Percentiles rank a stretch among this genome's conserved stretches.
Evolutionary conservation across 2,888 invertebrate species (phyloP).

Genomic region (Ommatoiulus sabulosus): DNA sequence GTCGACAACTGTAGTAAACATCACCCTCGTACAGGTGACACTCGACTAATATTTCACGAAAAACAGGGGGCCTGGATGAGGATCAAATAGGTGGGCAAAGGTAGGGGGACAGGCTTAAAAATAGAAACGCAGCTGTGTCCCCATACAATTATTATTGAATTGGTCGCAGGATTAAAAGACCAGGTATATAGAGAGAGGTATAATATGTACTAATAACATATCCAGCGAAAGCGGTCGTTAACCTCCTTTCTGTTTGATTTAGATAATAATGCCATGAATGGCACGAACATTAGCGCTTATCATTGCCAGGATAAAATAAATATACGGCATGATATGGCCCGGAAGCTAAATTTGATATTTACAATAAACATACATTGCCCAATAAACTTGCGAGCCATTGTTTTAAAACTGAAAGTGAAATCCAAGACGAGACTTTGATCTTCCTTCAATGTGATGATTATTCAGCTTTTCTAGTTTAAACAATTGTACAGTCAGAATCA

Average conservation of each 20-base stretch:
- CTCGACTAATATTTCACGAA: slow-evolving; percentile 4
- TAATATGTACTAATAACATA: not conserved
- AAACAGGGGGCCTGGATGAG: slow-evolving; percentile 32
- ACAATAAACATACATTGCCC: not conserved
- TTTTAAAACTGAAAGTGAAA: not conserved
- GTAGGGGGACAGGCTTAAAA: slow-evolving; percentile 15
- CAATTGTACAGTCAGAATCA: too few relatives aligned
- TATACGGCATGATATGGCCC: not conserved
- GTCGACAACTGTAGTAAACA: slow-evolving; percentile 8
- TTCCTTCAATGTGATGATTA: not conserved
- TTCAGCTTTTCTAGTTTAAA: too few relatives aligned
- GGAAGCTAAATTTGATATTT: slow-evolving; percentile 5
- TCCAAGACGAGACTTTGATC: not conserved
- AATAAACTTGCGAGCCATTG: not conserved
- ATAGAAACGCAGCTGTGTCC: slow-evolving; percentile 42
- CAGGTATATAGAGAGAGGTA: slow-evolving; percentile 16
- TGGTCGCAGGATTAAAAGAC: slow-evolving; percentile 32
- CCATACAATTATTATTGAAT: slow-evolving; percentile 30
- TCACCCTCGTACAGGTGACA: slow-evolving; percentile 13
- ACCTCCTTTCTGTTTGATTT: slow-evolving; percentile 22
- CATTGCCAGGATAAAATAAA: not conserved
- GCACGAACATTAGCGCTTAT: not conserved
- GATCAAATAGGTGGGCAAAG: not conserved
- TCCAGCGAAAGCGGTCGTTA: slow-evolving; percentile 22
- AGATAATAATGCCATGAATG: slow-evolving; percentile 31